Base-by-base conservation (phyloP, 2,797 vertebrate genomes). In the Etheostoma perlongum region DNA sequence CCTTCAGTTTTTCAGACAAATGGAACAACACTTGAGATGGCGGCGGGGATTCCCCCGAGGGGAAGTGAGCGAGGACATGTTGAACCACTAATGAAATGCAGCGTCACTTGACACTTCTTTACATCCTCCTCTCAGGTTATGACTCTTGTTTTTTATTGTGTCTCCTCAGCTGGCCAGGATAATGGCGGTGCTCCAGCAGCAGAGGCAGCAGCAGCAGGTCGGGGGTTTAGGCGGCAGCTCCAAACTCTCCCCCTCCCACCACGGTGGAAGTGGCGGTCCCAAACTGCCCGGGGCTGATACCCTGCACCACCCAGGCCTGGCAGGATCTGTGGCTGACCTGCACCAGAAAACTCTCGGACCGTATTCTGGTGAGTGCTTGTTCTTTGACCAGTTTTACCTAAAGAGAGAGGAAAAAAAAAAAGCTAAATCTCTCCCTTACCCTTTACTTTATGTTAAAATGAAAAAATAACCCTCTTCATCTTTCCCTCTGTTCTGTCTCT, bases 231-330 rank as follows among this genome's bases (percentile, higher is more conserved):
- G 91, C 4, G 93, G 95, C n/a, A 95, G 95, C 93, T 96, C 97
- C 94, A 99, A 99, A 93, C 97, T 99, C 76, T 99, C 98, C 0
- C 98, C 98, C 2, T 99, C 97, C 71, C 98, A 99, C 85, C 97
- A 97, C 18, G 95, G 92, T 46, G 92, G 95, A 81, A 75, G 85
- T 51, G 96, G 90, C 2, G 92, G 92, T 74, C 95, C 95, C 88
- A 99, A 98, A 94, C 95, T 97, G 74, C 96, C 97, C 54, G 93
- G 97, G 91, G 93, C 96, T 80, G 97, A 96, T 85, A 60, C 91
- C 6, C 90, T 98, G 82, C 93, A 96, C 84, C 96, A 97, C 89
- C 95, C 92, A 60, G 91, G 96, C 69, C 91, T 99, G 90, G 96
- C 94, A 49, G 95, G 95, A 89, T 95, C 97, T 78, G 95, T 99